Conservation (phyloP, 1,140 invertebrate species). For the Calliphora vicina region DNA sequence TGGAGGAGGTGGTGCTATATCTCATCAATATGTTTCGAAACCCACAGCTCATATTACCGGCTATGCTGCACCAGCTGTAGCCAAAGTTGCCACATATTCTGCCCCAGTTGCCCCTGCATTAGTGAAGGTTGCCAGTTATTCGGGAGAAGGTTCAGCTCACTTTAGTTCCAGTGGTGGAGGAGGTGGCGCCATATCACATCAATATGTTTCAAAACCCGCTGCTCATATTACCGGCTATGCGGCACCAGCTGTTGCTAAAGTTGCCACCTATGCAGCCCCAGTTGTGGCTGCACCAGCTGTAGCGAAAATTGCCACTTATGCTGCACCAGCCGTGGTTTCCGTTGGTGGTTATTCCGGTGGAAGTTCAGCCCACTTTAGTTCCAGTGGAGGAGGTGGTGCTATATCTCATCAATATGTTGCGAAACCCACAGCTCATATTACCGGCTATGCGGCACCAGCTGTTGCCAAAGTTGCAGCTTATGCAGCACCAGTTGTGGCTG, state of each 20-base stretch:
- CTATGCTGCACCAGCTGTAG: slow-evolving; percentile 17
- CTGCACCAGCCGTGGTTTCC: background rate
- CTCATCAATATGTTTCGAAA: slow-evolving; percentile 40
- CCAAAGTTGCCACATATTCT: slow-evolving; percentile 4
- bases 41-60: slow-evolving; percentile 37
- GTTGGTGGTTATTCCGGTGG: background rate
- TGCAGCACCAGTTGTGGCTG: too few relatives aligned
- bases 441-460: slow-evolving; percentile 5
- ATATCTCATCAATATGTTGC: slow-evolving; percentile 42
- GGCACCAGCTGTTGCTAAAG: slow-evolving; percentile 30
- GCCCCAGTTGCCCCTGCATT: background rate
- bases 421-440: slow-evolving; percentile 37
- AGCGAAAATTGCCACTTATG: background rate
- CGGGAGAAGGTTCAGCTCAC: slow-evolving; percentile 20
- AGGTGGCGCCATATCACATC: slow-evolving; percentile 42
- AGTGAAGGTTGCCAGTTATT: slow-evolving; percentile 42
- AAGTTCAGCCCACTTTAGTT: background rate
- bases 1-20: slow-evolving; percentile 29
- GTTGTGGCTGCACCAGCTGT: background rate
- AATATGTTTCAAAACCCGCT: slow-evolving; percentile 46
- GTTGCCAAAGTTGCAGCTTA: slow-evolving; percentile 22
- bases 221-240: background rate
- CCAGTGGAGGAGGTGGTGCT: background rate
- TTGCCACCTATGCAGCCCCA: background rate
- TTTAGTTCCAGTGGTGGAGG: background rate